Evolutionary conservation across 2,888 invertebrate genomes (phyloP).

Genomic region (Dasysyrphus albostriatus): DNA sequence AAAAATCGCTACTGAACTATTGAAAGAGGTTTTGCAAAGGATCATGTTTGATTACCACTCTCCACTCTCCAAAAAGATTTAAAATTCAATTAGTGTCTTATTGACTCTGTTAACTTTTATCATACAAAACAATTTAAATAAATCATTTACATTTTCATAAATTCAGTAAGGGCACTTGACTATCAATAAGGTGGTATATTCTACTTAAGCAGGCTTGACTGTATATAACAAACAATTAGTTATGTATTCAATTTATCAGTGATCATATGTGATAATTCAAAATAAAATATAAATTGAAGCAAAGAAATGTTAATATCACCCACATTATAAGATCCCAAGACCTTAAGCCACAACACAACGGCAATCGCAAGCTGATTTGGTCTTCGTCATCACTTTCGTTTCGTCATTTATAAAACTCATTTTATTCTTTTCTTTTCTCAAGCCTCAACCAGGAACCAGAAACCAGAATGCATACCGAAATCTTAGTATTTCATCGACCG

Average conservation of each 20-base stretch:
- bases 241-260: background rate
- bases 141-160: too few relatives aligned
- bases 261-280: background rate
- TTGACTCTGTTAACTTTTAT: too few relatives aligned
- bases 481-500: slow-evolving; percentile 41
- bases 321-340: background rate
- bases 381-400: slow-evolving; percentile 4
- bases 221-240: background rate
- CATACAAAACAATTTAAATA: too few relatives aligned
- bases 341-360: background rate
- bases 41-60: too few relatives aligned
- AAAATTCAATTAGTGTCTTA: too few relatives aligned
- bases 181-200: too few relatives aligned
- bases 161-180: too few relatives aligned
- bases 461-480: slow-evolving; percentile 20
- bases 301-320: background rate
- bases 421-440: slow-evolving; percentile 1
- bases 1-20: too few relatives aligned
- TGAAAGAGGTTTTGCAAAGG: too few relatives aligned
- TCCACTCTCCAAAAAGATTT: too few relatives aligned
- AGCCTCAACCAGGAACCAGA: background rate
- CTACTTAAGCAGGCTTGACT: background rate
- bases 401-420: slow-evolving; percentile 6
- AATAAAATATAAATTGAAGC: background rate
- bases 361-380: background rate